Conservation (phyloP, 2,797 vertebrate species). For the Esox lucius region DNA sequence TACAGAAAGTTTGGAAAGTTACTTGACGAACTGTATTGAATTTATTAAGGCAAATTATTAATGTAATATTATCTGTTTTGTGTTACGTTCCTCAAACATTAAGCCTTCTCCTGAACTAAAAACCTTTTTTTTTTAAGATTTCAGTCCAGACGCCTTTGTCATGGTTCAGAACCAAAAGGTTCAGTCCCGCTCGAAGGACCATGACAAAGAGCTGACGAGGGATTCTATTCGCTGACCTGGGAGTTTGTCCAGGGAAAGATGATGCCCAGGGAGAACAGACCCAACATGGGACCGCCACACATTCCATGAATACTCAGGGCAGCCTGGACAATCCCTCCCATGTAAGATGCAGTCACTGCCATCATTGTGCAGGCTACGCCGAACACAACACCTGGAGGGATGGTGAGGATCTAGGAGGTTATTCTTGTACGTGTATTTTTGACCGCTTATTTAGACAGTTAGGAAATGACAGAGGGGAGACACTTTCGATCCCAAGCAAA, state of each 20-base stretch:
- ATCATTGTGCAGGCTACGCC: slow-evolving; percentile 77
- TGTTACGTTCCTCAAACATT: no score
- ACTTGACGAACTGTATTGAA: no score
- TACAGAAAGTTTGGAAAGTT: no score
- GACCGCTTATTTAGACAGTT: no score
- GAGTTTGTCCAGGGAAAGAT: slow-evolving; percentile 83
- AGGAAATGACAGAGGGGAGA: no score
- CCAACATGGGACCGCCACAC: slow-evolving; percentile 86
- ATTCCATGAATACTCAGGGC: slow-evolving; percentile 86
- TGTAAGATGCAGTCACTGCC: slow-evolving; percentile 75
- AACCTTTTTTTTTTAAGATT: no score
- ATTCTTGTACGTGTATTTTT: neutral
- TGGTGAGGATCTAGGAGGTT: no score
- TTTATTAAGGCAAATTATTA: no score
- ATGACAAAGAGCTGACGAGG: neutral
- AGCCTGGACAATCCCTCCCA: slow-evolving; percentile 83
- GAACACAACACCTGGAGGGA: slow-evolving; percentile 74
- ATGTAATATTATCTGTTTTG: no score
- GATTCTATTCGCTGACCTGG: slow-evolving; percentile 71
- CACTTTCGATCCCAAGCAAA: no score
- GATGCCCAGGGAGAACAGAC: slow-evolving; percentile 82
- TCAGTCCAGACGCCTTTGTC: neutral
- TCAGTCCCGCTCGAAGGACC: neutral
- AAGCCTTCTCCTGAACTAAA: no score
- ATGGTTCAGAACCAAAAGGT: no score